Conservation (phyloP, 1,140 invertebrate genomes). For the Sesamia nonagrioides region DNA sequence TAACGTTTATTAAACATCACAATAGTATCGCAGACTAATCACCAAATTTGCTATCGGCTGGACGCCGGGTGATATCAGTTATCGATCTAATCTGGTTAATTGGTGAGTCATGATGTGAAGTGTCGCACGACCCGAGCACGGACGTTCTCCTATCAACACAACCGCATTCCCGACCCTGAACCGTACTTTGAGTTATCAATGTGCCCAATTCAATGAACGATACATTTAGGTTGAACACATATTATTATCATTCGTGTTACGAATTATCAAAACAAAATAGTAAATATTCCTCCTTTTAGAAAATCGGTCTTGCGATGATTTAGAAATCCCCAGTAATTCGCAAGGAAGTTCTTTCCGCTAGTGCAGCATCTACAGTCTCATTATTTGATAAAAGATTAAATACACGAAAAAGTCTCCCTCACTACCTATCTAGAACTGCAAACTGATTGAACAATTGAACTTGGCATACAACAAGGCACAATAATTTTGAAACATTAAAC, state of each 20-base stretch:
- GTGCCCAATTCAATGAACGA: conserved; percentile 46
- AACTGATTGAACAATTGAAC: not conserved
- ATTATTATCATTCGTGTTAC: not conserved
- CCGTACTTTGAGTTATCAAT: conserved; percentile 48
- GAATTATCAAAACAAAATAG: not conserved
- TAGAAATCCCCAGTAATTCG: too few species aligned
- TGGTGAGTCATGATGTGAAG: conserved; percentile 67
- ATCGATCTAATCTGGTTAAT: conserved; percentile 79
- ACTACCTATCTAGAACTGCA: not conserved
- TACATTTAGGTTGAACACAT: not conserved
- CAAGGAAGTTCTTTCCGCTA: too few species aligned
- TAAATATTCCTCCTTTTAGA: too few species aligned
- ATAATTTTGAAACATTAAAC: not conserved
- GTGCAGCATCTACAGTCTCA: too few species aligned
- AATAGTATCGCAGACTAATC: conserved; percentile 34
- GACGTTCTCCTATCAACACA: conserved; percentile 57
- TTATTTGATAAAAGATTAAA: not conserved
- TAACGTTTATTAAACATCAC: conserved; percentile 29
- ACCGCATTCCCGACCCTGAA: conserved; percentile 60
- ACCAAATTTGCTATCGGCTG: conserved; percentile 59
- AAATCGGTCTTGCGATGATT: too few species aligned
- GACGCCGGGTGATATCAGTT: conserved; percentile 65
- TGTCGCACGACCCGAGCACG: conserved; percentile 51
- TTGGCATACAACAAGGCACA: not conserved
- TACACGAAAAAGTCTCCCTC: too few species aligned